A percentile compares a stretch with the other conserved stretches of the same genome.
These are phyloP conservation scores for Ceraclea dissimilis DNA, from an alignment of 2,888 invertebrate species.

Conservation along the genomic window DNA sequence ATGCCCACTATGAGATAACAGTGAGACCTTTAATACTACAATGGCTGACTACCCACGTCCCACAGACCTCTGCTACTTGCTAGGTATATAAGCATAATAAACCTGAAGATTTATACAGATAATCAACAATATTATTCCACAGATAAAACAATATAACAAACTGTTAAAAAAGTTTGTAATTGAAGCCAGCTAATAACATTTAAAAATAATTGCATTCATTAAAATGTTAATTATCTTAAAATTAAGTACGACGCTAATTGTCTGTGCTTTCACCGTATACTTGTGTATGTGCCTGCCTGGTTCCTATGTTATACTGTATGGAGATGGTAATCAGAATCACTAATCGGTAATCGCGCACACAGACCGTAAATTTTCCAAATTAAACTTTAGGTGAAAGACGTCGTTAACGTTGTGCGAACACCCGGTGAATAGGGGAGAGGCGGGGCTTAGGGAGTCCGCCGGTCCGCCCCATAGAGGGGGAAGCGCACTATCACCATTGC, in stretches of 20 bases:
- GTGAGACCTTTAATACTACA: too few species aligned
- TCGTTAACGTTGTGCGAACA: constrained; percentile 13
- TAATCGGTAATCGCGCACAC: constrained; percentile 14
- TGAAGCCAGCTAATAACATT: constrained; percentile 2
- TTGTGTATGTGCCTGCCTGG: constrained; percentile 1
- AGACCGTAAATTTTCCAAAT: constrained; percentile 21
- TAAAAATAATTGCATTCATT: constrained; percentile 13
- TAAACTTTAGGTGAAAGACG: constrained; percentile 14
- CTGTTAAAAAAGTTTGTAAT: constrained; percentile 1
- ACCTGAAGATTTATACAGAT: not conserved
- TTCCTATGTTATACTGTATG: not conserved
- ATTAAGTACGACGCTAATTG: constrained; percentile 18
- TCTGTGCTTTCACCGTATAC: constrained; percentile 16
- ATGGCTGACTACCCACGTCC: too few species aligned
- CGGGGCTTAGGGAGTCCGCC: constrained; percentile 25
- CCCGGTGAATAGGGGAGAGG: constrained; percentile 8
- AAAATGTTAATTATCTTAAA: constrained; percentile 17
- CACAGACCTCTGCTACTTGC: too few species aligned
- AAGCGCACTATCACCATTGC: constrained; percentile 27
- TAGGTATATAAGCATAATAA: not conserved
- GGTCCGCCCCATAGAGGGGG: constrained; percentile 28
- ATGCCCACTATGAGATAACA: not conserved
- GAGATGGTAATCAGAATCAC: constrained; percentile 1
- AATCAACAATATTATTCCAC: not conserved
- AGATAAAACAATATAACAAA: constrained; percentile 2